phyloP scores from a whole-genome alignment of 2,113 vertebrate species.

The Nyctibius bracteatus region DNA sequence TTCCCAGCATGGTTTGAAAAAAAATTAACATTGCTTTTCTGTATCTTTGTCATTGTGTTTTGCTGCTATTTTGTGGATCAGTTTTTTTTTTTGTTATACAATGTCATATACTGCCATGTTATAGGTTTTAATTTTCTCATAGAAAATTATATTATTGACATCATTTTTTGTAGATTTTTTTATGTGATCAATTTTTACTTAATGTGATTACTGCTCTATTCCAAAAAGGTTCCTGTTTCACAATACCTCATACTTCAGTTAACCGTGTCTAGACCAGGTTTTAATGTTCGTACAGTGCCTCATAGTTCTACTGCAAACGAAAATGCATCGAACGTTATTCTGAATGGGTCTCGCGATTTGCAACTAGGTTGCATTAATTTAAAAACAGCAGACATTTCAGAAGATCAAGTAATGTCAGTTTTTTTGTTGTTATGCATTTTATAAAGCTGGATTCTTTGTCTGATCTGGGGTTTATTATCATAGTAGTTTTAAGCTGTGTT shows the following conservation, averaged over 20 bases:
- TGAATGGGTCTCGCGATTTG: constrained; percentile 76
- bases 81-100: constrained; percentile 78
- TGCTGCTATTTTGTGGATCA: constrained; percentile 95
- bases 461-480: constrained; percentile 67
- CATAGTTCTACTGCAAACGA: constrained; percentile 72
- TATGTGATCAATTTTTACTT: constrained; percentile 89
- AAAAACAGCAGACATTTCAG: constrained; percentile 66
- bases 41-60: constrained; percentile 85
- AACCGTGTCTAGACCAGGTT: constrained; percentile 78
- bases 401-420: constrained; percentile 42
- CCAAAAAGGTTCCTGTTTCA: constrained; percentile 90
- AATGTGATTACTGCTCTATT: constrained; percentile 93
- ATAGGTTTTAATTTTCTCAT: constrained; percentile 93
- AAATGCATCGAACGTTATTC: constrained; percentile 71
- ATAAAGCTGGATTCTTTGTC: constrained; percentile 65
- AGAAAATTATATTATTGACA: constrained; percentile 94
- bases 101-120: constrained; percentile 93
- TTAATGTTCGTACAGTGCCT: constrained; percentile 75
- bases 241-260: constrained; percentile 96
- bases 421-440: constrained; percentile 30
- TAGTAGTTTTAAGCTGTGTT: constrained; percentile 68
- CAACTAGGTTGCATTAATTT: constrained; percentile 73
- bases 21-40: constrained; percentile 82
- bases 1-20: constrained; percentile 85
- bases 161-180: constrained; percentile 80